Evolutionary conservation across 2,888 invertebrate species (phyloP).

Genomic region (Trachelus stipa): DNA sequence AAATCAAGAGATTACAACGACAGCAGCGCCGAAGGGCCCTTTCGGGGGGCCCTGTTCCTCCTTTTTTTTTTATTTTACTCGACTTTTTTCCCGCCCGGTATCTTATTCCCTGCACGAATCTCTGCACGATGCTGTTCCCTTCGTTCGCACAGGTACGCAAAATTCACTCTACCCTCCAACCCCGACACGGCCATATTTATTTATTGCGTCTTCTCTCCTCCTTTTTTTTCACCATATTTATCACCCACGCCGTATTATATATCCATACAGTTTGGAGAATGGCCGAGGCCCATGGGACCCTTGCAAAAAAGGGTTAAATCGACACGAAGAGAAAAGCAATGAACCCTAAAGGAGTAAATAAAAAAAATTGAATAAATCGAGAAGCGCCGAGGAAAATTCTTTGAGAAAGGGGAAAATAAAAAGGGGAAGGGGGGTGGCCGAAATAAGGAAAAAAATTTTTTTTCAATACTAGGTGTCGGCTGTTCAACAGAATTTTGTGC

Average conservation of each 20-base stretch:
- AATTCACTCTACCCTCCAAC: background rate
- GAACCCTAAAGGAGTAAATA: background rate
- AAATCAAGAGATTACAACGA: slow-evolving; percentile 47
- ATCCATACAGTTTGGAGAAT: background rate
- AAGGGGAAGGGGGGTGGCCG: no score
- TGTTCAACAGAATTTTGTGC: background rate
- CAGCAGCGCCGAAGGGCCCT: slow-evolving; percentile 28
- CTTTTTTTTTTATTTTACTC: background rate
- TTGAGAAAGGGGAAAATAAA: background rate
- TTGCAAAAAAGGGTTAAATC: background rate
- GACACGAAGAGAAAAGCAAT: background rate
- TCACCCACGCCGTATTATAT: slow-evolving; percentile 25
- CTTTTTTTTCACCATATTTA: slow-evolving; percentile 44
- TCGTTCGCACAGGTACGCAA: background rate
- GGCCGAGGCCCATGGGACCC: background rate
- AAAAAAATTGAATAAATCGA: background rate
- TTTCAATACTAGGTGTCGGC: background rate
- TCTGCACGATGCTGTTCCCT: background rate
- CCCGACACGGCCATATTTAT: slow-evolving; percentile 38
- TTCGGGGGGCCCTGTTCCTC: slow-evolving; percentile 12
- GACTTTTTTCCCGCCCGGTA: background rate
- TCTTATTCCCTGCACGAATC: background rate
- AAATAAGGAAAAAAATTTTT: no score
- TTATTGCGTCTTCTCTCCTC: slow-evolving; percentile 38
- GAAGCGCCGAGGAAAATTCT: background rate